A percentile compares a stretch with the other conserved stretches of the same genome.
These are phyloP conservation scores for Pristionchus maxplancki DNA, from an alignment of 2,888 invertebrate species.

Conservation along the genomic window DNA sequence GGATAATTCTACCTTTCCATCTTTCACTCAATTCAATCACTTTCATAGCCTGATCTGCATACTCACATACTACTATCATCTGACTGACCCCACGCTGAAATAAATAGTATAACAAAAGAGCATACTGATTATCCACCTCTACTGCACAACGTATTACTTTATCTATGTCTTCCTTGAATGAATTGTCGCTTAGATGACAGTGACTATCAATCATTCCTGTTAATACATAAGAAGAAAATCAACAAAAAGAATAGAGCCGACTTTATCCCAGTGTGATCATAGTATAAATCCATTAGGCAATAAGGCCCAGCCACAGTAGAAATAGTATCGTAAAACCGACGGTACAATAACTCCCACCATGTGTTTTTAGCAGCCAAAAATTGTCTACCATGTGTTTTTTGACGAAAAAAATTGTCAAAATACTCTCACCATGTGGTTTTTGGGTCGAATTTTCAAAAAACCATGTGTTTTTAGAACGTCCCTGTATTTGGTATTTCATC, in stretches of 20 bases:
- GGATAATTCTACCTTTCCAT: constrained; percentile 67
- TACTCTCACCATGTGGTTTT: no score
- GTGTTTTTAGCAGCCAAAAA: no score
- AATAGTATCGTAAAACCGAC: no score
- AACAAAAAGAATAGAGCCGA: neutral
- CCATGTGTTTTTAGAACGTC: no score
- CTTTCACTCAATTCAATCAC: constrained; percentile 65
- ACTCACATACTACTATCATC: constrained; percentile 73
- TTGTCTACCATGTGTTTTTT: no score
- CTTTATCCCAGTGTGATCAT: no score
- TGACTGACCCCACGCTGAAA: constrained; percentile 63
- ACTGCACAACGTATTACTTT: constrained; percentile 65
- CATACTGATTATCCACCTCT: neutral
- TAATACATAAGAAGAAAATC: neutral
- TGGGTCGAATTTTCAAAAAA: no score
- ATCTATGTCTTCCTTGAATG: constrained; percentile 70
- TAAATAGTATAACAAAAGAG: neutral
- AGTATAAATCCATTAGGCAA: neutral
- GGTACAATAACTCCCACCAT: no score
- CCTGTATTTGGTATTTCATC: no score
- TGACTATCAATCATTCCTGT: constrained; percentile 75
- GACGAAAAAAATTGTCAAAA: no score
- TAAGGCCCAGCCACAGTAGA: no score
- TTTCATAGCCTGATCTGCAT: constrained; percentile 66
- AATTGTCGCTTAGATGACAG: constrained; percentile 72